Conservation (phyloP, 2,113 vertebrate species). For the Felis chaus region DNA sequence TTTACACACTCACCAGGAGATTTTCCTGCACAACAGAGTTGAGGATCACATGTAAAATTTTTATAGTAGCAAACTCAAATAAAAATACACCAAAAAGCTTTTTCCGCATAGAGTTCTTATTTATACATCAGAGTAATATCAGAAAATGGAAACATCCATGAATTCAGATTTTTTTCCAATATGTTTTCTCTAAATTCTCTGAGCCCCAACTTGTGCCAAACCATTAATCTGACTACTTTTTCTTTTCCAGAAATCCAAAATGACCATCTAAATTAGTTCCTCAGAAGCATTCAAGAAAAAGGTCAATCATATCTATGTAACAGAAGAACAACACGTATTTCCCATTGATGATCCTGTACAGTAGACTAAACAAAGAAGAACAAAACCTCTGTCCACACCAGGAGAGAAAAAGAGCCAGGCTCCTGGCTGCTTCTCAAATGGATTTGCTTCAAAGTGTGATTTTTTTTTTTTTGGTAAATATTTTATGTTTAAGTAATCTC, state of each 20-base stretch:
- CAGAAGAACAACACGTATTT: neutral
- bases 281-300: neutral
- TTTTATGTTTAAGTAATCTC: no score
- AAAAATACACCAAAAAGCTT: neutral
- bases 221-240: neutral
- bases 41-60: neutral
- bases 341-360: neutral
- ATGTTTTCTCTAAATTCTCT: neutral
- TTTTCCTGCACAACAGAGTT: neutral
- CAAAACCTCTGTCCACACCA: neutral
- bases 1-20: neutral
- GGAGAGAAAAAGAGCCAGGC: neutral
- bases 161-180: conserved; percentile 11
- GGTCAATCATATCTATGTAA: neutral
- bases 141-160: neutral
- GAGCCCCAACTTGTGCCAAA: neutral
- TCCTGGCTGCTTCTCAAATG: conserved; percentile 15
- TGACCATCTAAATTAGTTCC: neutral
- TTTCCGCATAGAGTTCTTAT: neutral
- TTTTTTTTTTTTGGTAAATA: no score
- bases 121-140: neutral
- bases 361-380: neutral
- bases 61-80: neutral
- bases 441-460: neutral
- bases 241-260: neutral